These are phyloP conservation scores for Indicator indicator DNA, from an alignment of 2,113 vertebrate genomes.

Conservation along the genomic window DNA sequence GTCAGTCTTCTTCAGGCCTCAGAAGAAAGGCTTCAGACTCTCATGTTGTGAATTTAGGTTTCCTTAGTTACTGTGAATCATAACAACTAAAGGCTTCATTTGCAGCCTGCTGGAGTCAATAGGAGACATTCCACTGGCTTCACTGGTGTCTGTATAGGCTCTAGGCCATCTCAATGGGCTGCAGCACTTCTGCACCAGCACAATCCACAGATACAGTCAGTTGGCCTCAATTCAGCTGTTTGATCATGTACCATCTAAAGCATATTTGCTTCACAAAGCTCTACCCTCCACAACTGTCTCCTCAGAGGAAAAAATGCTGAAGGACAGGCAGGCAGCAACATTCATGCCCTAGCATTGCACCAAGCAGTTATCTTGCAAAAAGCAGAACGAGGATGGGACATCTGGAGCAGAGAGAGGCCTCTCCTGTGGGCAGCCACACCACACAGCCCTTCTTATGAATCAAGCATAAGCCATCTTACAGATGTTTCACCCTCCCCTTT, in stretches of 20 bases:
- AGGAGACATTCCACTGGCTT: constrained; percentile 29
- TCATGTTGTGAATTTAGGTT: constrained; percentile 23
- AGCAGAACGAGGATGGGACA: not conserved
- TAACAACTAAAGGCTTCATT: constrained; percentile 35
- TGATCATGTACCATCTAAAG: not conserved
- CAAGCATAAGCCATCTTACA: not conserved
- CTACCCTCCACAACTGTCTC: not conserved
- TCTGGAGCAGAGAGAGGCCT: not conserved
- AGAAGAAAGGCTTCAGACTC: constrained; percentile 5
- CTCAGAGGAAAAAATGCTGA: not conserved
- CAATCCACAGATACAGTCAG: not conserved
- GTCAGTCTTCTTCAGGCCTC: not conserved
- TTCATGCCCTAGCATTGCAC: not conserved
- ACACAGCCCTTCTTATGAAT: not conserved
- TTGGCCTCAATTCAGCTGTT: not conserved
- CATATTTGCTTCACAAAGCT: not conserved
- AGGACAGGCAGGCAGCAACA: not conserved
- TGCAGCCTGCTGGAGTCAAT: constrained; percentile 51
- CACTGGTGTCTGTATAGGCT: not conserved
- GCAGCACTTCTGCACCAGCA: not conserved
- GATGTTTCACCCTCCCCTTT: not conserved
- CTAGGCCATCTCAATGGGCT: not conserved
- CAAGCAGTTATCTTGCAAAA: not conserved
- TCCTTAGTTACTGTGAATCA: constrained; percentile 65
- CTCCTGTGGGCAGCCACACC: not conserved